These are phyloP conservation scores for Lasioglossum marginatum DNA, from an alignment of 2,888 invertebrate genomes.

Conservation along the genomic window DNA sequence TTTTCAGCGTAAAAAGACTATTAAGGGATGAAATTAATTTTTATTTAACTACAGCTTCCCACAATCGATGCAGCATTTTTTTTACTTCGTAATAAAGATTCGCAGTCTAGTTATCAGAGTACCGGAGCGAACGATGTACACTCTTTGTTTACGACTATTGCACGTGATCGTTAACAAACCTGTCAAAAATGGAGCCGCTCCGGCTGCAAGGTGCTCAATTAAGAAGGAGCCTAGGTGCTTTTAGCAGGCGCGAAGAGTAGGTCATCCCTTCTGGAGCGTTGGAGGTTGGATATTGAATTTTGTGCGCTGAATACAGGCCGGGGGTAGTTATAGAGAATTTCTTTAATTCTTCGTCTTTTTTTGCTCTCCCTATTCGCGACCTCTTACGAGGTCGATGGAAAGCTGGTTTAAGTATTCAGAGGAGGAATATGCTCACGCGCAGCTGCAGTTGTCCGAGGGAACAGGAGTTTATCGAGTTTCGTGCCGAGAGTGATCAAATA, in stretches of 20 bases:
- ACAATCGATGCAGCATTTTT: no score
- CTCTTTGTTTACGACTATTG: background rate
- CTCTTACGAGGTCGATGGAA: background rate
- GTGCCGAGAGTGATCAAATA: constrained; percentile 8
- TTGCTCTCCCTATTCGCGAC: background rate
- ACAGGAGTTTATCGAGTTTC: constrained; percentile 10
- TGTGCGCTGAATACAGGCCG: constrained; percentile 22
- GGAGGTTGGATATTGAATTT: constrained; percentile 36
- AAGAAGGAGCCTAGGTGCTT: background rate
- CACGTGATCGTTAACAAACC: background rate
- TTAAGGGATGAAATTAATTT: no score
- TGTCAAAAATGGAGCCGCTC: background rate
- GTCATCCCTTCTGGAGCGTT: constrained; percentile 1
- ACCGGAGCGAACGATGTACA: background rate
- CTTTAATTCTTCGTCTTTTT: constrained; percentile 6
- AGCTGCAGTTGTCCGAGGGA: no score
- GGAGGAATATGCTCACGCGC: background rate
- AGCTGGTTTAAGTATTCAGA: background rate
- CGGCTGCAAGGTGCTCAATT: background rate
- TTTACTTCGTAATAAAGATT: no score
- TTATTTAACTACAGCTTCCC: no score
- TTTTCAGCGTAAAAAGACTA: no score
- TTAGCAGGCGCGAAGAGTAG: constrained; percentile 11
- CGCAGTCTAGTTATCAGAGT: no score
- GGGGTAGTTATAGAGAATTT: constrained; percentile 12